These are phyloP conservation scores for Mus spicilegus DNA, from an alignment of 2,113 vertebrate genomes.

Conservation along the genomic window DNA sequence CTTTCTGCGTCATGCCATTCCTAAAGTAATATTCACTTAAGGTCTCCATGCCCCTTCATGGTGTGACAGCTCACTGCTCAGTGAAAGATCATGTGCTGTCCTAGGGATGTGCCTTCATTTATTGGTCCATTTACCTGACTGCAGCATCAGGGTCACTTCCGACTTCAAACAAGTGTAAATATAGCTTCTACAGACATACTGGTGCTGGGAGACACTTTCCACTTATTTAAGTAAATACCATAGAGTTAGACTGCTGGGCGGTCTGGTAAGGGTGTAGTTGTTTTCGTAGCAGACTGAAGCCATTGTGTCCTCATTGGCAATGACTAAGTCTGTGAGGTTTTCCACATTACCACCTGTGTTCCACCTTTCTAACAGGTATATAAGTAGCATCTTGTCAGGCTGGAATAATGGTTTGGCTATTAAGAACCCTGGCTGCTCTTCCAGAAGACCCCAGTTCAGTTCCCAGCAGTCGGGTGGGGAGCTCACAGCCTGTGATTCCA, in stretches of 20 bases:
- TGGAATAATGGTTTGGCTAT: not conserved
- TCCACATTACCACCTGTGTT: not conserved
- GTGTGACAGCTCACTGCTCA: not conserved
- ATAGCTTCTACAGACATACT: not conserved
- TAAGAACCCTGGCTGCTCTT: not conserved
- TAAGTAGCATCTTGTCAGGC: not conserved
- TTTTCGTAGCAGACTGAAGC: not conserved
- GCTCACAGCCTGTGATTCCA: not conserved
- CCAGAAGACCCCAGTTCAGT: not conserved
- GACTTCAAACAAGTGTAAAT: not conserved
- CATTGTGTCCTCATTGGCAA: not conserved
- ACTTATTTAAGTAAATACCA: not conserved
- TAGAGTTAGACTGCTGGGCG: not conserved
- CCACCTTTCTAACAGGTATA: not conserved
- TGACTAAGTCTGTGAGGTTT: not conserved
- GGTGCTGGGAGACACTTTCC: not conserved
- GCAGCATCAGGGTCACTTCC: not conserved
- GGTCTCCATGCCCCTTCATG: not conserved
- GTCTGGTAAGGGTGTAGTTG: not conserved
- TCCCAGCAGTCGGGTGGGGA: not conserved
- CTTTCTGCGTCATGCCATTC: not conserved
- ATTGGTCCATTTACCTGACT: not conserved
- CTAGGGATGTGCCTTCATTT: not conserved
- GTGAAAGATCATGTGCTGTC: not conserved
- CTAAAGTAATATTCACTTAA: not conserved